A percentile compares a stretch with the other conserved stretches of the same genome.
These are phyloP conservation scores for Diprion similis DNA, from an alignment of 1,140 invertebrate genomes.

Conservation along the genomic window DNA sequence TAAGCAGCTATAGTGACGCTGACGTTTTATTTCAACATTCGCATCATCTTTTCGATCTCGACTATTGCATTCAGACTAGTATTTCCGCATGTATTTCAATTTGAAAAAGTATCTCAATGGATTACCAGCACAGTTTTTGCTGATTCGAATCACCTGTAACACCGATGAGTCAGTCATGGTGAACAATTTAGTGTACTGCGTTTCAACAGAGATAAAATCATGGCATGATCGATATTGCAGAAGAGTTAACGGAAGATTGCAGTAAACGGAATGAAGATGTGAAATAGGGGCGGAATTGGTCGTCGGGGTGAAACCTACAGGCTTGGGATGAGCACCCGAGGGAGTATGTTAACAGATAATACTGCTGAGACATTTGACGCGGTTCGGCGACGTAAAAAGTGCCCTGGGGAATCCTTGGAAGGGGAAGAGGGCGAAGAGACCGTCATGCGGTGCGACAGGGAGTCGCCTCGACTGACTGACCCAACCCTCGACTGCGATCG, in stretches of 20 bases:
- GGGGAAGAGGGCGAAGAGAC: conserved; percentile 11
- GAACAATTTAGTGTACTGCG: no score
- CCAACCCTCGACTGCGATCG: background rate
- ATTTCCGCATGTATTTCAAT: no score
- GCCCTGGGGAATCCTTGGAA: conserved; percentile 31
- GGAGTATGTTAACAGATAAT: conserved; percentile 18
- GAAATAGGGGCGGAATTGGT: background rate
- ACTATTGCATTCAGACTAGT: no score
- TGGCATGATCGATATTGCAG: no score
- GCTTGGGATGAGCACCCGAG: conserved; percentile 25
- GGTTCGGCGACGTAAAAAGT: conserved; percentile 48
- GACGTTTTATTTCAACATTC: no score
- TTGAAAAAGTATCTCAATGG: no score
- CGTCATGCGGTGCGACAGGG: background rate
- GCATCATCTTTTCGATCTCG: no score
- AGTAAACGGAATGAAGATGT: background rate
- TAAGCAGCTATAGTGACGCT: no score
- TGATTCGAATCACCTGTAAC: no score
- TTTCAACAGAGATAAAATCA: no score
- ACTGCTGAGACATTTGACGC: conserved; percentile 38
- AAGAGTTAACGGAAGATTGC: background rate
- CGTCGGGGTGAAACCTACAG: background rate
- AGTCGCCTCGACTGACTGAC: background rate
- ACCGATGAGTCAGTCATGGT: no score
- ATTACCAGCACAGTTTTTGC: no score